Conservation (phyloP, 2,113 vertebrate genomes). For the Eptatretus burgeri region DNA sequence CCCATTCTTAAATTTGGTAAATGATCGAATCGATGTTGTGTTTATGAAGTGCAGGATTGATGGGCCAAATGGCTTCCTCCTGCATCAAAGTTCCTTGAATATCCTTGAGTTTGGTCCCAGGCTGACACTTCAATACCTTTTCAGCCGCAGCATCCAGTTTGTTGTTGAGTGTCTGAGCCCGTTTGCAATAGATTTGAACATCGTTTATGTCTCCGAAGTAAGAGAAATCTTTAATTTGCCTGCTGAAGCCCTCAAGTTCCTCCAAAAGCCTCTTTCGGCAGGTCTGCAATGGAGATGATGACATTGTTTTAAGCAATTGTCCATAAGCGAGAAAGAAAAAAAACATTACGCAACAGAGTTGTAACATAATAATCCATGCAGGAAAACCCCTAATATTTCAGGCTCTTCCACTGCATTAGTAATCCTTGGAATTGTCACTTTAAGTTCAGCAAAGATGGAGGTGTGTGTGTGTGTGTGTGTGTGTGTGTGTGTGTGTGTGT, state of each 20-base stretch:
- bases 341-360: neutral
- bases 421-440: neutral
- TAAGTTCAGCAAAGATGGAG: neutral
- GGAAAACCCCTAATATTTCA: neutral
- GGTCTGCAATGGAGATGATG: constrained; percentile 17
- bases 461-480: neutral
- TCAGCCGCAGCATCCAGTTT: constrained; percentile 33
- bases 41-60: neutral
- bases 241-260: constrained; percentile 30
- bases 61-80: neutral
- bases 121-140: constrained; percentile 21
- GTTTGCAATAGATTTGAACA: constrained; percentile 33
- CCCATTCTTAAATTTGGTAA: neutral
- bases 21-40: neutral
- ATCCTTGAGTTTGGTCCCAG: too few species aligned
- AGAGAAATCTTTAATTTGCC: constrained; percentile 31
- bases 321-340: too few species aligned
- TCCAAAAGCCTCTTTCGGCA: constrained; percentile 28
- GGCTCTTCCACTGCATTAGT: neutral
- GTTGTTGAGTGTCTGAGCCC: constrained; percentile 25
- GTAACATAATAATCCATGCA: neutral
- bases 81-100: too few species aligned
- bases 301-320: neutral
- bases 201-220: constrained; percentile 26
- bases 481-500: neutral